Evolutionary conservation across 2,797 vertebrate genomes (phyloP), one percentile per base, ranked within the genome.

Genomic region (Carapus acus): DNA sequence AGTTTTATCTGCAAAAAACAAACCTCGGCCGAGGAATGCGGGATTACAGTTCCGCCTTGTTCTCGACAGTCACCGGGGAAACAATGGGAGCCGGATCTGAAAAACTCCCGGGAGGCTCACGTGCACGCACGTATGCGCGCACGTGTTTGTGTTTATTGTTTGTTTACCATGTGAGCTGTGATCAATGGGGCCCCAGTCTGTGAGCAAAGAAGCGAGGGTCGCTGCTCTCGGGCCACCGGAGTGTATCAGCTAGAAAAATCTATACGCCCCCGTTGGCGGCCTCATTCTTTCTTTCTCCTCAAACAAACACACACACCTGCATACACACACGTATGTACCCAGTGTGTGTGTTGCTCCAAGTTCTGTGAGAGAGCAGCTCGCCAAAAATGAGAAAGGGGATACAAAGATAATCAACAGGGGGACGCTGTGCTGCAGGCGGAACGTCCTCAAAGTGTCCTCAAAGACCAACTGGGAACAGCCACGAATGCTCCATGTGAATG

Each of bases 1-100:
- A 58, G 55, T 69, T 73, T 75, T 69, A 80, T 80, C 64, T 49
- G 69, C 48, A 22, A 57, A 65, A 62, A 73, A 63, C 64, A 67
- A 76, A 68, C 49, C 57, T 65, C 51, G 13, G 67, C 36, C 0
- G 21, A 50, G 50, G 59, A 54, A 67, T 56, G 51, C 49, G 54
- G 65, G 58, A 71, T 70, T 72, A 67, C 31, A 33, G 31, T 27
- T 27, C 9, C 5, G 24, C 24, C 24, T n/a, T 27, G 24, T 5
- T 9, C 24, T 27, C 24, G 9, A n/a, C n/a, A n/a, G n/a, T n/a
- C n/a, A 11, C 27, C 27, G 11, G 11, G 27, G 27, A 11, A 29
- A 29, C 11, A 29, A 29, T 11, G n/a, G 27, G 6, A 29, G 27
- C 36, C 17, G 18, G 42, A 51, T 65, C 42, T 0, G 50, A 49